These are phyloP conservation scores for Thysanoteuthis rhombus DNA, from an alignment of 2,888 invertebrate genomes.

Conservation along the genomic window DNA sequence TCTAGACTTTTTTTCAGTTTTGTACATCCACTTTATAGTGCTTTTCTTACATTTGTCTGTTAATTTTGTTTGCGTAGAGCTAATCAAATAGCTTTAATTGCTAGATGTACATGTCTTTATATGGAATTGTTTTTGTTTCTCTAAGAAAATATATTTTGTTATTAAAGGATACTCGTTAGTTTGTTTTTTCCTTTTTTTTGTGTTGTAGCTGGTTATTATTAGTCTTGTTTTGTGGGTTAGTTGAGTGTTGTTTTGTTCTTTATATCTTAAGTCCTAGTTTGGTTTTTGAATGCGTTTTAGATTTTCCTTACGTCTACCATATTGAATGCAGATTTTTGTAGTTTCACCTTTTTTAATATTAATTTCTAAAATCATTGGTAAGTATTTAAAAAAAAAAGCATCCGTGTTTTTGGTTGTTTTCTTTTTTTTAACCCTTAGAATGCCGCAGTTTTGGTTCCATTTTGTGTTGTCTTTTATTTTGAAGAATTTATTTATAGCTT, in stretches of 20 bases:
- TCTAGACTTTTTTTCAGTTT: neutral
- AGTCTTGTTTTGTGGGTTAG: neutral
- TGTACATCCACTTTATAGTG: neutral
- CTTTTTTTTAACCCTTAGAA: neutral
- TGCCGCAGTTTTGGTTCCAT: neutral
- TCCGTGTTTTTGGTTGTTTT: neutral
- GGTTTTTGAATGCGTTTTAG: neutral
- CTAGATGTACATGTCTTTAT: neutral
- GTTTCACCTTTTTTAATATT: neutral
- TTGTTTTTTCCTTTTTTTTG: neutral
- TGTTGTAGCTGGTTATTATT: neutral
- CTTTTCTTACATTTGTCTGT: neutral
- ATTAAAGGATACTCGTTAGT: neutral
- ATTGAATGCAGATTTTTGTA: neutral
- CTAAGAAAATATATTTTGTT: neutral
- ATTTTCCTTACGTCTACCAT: neutral
- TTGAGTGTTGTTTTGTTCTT: neutral
- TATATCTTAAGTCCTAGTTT: neutral
- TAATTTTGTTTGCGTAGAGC: neutral
- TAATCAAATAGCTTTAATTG: neutral
- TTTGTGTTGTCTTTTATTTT: neutral
- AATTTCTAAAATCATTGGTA: neutral
- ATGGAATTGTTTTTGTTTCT: neutral
- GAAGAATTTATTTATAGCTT: neutral
- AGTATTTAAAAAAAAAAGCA: neutral